These are phyloP conservation scores for Micrastur ruficollis DNA, from an alignment of 2,797 vertebrate genomes.

Conservation along the genomic window DNA sequence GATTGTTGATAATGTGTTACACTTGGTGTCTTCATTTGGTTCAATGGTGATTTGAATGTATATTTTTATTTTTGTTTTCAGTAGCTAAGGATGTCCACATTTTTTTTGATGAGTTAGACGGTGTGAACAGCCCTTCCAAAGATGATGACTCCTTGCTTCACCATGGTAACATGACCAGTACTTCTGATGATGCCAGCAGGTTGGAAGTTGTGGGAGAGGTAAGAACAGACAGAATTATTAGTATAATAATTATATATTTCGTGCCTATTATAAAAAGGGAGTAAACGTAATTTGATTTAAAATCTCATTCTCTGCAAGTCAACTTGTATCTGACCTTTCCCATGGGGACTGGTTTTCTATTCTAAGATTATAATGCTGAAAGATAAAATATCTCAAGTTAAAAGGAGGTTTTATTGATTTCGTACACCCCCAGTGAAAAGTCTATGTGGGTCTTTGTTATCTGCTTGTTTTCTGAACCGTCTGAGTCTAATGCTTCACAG, in stretches of 20 bases:
- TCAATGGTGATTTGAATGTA: background rate
- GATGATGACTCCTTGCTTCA: conserved; percentile 88
- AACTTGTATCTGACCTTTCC: background rate
- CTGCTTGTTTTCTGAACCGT: background rate
- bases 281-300: background rate
- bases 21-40: background rate
- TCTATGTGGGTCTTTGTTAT: background rate
- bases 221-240: conserved; percentile 21
- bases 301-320: background rate
- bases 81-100: conserved; percentile 87
- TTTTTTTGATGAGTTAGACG: conserved; percentile 84
- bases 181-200: conserved; percentile 85
- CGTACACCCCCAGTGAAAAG: background rate
- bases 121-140: conserved; percentile 84
- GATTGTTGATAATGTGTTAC: background rate
- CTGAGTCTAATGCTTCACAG: background rate
- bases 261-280: background rate
- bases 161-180: conserved; percentile 84
- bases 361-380: background rate
- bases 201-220: conserved; percentile 84
- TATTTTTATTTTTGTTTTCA: conserved; percentile 63
- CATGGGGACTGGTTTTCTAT: background rate
- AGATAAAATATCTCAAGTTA: background rate
- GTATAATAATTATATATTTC: background rate
- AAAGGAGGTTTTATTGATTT: background rate